Evolutionary conservation across 2,113 vertebrate genomes (phyloP).

Genomic region (Microtus ochrogaster): DNA sequence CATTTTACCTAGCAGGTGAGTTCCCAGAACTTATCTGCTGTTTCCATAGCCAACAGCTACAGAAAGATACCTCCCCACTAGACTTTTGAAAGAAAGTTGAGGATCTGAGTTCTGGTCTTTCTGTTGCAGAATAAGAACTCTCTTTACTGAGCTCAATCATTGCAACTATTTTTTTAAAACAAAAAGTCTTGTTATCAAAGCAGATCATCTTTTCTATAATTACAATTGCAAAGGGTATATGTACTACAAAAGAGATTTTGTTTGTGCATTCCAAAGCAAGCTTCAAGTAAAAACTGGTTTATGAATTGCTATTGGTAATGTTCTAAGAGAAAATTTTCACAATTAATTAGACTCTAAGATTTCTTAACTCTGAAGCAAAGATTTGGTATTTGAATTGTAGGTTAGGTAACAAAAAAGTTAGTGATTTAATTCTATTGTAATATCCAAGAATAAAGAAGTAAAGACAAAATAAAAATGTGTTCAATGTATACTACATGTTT

Average conservation of each 20-base stretch:
- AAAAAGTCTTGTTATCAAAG: no score
- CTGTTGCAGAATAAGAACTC: neutral
- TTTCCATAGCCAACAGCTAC: neutral
- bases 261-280: neutral
- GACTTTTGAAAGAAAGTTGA: neutral
- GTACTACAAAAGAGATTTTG: neutral
- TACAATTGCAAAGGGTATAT: no score
- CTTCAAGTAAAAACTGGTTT: no score
- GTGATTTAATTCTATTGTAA: neutral
- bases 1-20: no score
- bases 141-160: no score
- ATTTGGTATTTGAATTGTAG: neutral
- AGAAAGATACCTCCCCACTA: fast-evolving
- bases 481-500: neutral
- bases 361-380: neutral
- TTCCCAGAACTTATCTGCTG: neutral
- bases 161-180: neutral
- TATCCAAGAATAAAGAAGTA: neutral
- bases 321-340: neutral
- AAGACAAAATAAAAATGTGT: neutral
- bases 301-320: neutral
- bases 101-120: neutral
- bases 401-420: neutral
- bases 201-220: neutral
- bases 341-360: neutral